Base-by-base conservation (phyloP, 2,888 invertebrate species). In the Melikaiella ostensackeni region DNA sequence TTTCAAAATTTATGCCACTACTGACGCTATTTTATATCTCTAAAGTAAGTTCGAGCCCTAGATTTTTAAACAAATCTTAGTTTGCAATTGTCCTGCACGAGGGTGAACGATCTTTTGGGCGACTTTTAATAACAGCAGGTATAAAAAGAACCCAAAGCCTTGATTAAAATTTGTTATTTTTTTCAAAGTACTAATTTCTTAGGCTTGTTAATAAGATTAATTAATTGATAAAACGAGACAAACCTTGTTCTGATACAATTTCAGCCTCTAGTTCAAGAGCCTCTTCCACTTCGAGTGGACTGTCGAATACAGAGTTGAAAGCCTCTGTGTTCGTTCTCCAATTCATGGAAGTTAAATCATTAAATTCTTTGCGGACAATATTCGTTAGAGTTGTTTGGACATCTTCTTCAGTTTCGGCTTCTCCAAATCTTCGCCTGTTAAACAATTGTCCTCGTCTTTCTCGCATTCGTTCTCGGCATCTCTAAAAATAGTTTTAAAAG, bases 341-440 rank as follows among this genome's bases (percentile, higher is more conserved):
- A 73, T 85, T 79, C 7, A 78, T 81, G 21, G 84, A 81, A 4
- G 82, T 82, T 11, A 91, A 74, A 76, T 84, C 79, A 38, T 82
- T 84, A 21, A 89, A 85, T 86, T 91, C 91, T 73, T 85, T 78
- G 4, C 88, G 87, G 11, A 91, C 83, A 19, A 91, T 89, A 66
- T 87, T 83, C 1, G 86, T 84, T 30, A 91, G 75, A 2, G 86
- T 80, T 13, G 86, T 76, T 8, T 88, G 86, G 11, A 89, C 74
- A 11, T 86, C 79, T 66, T 78, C 80, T 2, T 79, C 57, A 33
- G 63, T 11, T n/a, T 82, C 74, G 7, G 82, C 77, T 13, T 85
- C 62, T 66, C 80, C 77, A 4, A 88, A 75, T 80, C 91, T 87
- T 50, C 80, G 80, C 75, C 75, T 84, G 61, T 86, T 84, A 74